These are phyloP conservation scores for Julus scanicus DNA, from an alignment of 2,888 invertebrate species.

Conservation along the genomic window DNA sequence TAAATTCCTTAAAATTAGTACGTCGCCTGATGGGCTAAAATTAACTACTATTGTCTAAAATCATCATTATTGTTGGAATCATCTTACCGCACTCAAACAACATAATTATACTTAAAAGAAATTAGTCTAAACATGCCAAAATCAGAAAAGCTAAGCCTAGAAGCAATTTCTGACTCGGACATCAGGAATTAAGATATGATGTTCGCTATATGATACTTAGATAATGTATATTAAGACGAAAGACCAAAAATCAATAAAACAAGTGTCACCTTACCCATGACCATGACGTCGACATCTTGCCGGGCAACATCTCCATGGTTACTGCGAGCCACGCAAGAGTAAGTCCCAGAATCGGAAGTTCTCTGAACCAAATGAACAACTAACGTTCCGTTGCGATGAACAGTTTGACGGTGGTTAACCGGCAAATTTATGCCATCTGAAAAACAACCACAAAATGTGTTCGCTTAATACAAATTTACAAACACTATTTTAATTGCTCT, in stretches of 20 bases:
- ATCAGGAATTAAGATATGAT: background rate
- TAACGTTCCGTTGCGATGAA: constrained; percentile 58
- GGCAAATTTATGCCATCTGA: constrained; percentile 58
- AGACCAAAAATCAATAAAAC: background rate
- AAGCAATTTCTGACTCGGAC: background rate
- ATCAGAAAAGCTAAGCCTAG: no score
- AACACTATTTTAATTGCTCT: background rate
- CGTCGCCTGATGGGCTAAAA: no score
- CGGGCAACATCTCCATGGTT: constrained; percentile 57
- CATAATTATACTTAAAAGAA: no score
- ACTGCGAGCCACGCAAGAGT: constrained; percentile 58
- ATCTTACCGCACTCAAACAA: no score
- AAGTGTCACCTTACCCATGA: constrained; percentile 58
- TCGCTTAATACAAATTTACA: background rate
- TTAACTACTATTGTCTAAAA: no score
- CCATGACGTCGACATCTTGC: constrained; percentile 57
- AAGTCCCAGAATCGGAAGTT: constrained; percentile 57
- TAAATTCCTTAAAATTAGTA: no score
- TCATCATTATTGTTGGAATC: no score
- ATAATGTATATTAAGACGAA: background rate
- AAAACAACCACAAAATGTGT: constrained; percentile 11
- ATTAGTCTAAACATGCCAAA: no score
- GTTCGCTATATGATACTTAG: background rate
- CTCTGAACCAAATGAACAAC: constrained; percentile 57
- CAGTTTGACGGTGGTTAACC: constrained; percentile 58